Evolutionary conservation across 2,888 invertebrate genomes (phyloP).

Genomic region (Ichneumoninae sp.): DNA sequence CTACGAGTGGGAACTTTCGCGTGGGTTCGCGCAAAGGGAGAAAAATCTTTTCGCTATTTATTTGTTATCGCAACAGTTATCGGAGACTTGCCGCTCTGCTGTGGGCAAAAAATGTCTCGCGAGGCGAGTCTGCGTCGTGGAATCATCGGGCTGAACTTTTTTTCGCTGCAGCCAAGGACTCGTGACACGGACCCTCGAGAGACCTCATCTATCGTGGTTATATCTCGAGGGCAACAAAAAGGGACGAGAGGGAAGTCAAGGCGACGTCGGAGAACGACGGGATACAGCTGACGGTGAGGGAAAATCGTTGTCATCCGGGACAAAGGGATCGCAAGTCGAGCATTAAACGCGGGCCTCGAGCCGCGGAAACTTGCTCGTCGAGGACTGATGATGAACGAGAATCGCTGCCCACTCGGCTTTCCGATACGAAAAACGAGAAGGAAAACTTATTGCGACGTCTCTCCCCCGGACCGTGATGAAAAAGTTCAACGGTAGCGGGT

Average conservation of each 20-base stretch:
- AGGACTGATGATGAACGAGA: constrained; percentile 60
- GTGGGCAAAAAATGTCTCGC: constrained; percentile 3
- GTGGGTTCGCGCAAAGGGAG: background rate
- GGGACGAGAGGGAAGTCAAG: constrained; percentile 12
- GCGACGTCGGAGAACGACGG: constrained; percentile 34
- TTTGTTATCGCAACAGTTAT: constrained; percentile 13
- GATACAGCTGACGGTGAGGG: constrained; percentile 41
- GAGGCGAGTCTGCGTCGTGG: background rate
- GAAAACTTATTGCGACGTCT: constrained; percentile 20
- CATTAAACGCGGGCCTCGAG: constrained; percentile 50
- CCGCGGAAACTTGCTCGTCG: constrained; percentile 51
- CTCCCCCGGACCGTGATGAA: background rate
- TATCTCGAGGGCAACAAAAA: constrained; percentile 30
- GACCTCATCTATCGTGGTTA: constrained; percentile 52
- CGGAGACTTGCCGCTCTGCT: constrained; percentile 2
- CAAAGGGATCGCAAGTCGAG: constrained; percentile 48
- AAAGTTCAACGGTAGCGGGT: constrained; percentile 13
- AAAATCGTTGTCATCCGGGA: constrained; percentile 60
- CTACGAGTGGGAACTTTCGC: background rate
- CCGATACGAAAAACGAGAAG: constrained; percentile 42
- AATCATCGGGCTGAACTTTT: constrained; percentile 19
- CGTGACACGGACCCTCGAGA: constrained; percentile 25
- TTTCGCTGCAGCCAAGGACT: constrained; percentile 25
- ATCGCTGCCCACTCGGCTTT: constrained; percentile 46
- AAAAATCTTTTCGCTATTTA: constrained; percentile 23